phyloP scores from a whole-genome alignment of 1,140 invertebrate genomes.

The Eueides isabella region DNA sequence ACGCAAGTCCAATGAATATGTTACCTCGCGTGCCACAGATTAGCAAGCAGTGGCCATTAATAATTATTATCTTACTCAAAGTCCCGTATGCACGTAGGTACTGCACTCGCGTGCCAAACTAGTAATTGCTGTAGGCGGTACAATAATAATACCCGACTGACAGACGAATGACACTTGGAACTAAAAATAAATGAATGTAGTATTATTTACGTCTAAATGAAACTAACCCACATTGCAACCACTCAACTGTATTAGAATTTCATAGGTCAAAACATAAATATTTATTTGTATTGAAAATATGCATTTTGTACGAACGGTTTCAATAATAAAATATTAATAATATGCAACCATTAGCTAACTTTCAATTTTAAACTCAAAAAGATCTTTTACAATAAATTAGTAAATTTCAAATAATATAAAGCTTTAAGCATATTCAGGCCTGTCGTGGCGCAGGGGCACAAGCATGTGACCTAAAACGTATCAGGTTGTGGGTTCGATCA shows the following conservation, averaged over 20 bases:
- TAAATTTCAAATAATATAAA: not conserved
- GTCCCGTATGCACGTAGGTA: constrained; percentile 19
- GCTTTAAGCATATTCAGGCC: too few species aligned
- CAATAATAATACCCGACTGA: constrained; percentile 28
- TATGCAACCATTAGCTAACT: not conserved
- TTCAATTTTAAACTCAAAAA: not conserved
- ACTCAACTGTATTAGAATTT: not conserved
- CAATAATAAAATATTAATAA: constrained; percentile 1
- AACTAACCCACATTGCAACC: constrained; percentile 14
- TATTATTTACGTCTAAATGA: constrained; percentile 21
- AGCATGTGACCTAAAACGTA: too few species aligned
- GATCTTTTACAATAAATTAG: not conserved
- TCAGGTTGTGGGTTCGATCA: too few species aligned
- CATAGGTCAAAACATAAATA: constrained; percentile 6
- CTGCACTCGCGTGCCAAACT: constrained; percentile 26
- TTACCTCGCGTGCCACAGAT: constrained; percentile 1
- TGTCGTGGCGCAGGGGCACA: too few species aligned
- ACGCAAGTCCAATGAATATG: not conserved
- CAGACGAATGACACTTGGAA: constrained; percentile 27
- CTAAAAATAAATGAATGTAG: constrained; percentile 22
- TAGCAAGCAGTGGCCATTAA: constrained; percentile 20
- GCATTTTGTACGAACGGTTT: not conserved
- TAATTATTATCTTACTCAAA: constrained; percentile 25
- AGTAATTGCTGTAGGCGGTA: constrained; percentile 24
- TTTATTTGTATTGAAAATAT: constrained; percentile 8